These are phyloP conservation scores for Podarcis muralis DNA, from an alignment of 2,113 vertebrate species.

Conservation along the genomic window DNA sequence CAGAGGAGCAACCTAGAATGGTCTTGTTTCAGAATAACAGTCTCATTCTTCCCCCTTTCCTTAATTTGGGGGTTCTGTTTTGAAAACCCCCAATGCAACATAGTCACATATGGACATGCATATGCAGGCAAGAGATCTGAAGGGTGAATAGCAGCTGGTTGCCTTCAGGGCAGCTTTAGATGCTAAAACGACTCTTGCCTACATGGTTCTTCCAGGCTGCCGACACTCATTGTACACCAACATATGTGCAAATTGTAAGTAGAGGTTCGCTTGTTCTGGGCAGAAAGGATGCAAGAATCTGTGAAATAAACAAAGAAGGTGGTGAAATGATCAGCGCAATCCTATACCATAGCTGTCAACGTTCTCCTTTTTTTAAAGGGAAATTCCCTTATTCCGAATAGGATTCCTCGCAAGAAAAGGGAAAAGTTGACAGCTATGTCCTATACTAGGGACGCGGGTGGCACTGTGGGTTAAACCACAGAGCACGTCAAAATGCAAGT, in stretches of 20 bases:
- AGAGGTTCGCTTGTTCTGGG: neutral
- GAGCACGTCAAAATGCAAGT: too few species aligned
- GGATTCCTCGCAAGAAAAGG: too few species aligned
- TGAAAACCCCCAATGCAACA: neutral
- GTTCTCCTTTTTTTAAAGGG: too few species aligned
- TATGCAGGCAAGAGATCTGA: neutral
- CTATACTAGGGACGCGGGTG: too few species aligned
- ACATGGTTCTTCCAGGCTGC: neutral
- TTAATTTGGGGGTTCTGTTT: neutral
- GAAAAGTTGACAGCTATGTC: too few species aligned
- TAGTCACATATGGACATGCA: neutral
- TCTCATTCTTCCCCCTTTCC: neutral
- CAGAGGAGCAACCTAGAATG: neutral
- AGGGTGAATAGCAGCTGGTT: neutral
- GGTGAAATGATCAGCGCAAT: too few species aligned
- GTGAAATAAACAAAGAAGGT: neutral
- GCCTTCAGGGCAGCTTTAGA: neutral
- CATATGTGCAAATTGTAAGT: neutral
- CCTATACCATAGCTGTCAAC: too few species aligned
- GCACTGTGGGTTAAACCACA: too few species aligned
- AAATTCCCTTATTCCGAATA: too few species aligned
- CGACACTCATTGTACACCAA: neutral
- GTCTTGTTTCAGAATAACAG: neutral
- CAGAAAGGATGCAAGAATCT: neutral
- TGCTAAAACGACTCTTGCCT: neutral